Percentiles rank a stretch among this genome's conserved stretches.
Conservation (phyloP, 2,113 vertebrate species). For the Zosterops pallidus region DNA sequence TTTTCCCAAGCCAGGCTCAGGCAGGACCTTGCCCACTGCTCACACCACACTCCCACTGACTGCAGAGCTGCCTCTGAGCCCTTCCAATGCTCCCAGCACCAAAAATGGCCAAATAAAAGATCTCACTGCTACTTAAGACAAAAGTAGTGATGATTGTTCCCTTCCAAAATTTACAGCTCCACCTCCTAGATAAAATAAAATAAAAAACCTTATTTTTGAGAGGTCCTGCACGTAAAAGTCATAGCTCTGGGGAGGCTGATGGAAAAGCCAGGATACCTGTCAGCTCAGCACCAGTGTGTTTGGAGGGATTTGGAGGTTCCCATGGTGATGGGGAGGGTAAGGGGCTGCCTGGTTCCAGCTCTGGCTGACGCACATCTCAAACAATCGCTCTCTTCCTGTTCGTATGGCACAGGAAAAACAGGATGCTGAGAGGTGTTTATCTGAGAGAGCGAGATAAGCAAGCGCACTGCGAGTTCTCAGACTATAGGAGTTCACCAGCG, state of each 20-base stretch:
- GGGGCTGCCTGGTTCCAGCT: constrained; percentile 21
- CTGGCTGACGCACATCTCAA: constrained; percentile 66
- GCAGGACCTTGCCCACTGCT: background rate
- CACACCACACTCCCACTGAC: background rate
- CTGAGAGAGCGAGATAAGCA: constrained; percentile 64
- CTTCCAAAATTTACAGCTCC: background rate
- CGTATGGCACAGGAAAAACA: constrained; percentile 66
- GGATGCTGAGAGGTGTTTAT: constrained; percentile 68
- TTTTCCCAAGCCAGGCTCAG: background rate
- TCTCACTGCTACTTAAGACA: too few species aligned
- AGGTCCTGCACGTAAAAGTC: background rate
- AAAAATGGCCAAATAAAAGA: background rate
- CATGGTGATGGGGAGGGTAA: constrained; percentile 32
- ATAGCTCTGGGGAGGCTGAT: background rate
- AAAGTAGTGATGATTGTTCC: background rate
- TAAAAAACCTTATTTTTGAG: fast-evolving
- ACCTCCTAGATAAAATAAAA: background rate
- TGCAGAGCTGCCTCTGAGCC: background rate
- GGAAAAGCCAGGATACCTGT: constrained; percentile 10
- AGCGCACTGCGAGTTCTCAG: background rate
- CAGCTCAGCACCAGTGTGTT: background rate
- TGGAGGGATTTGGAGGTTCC: constrained; percentile 7
- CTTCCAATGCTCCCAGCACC: background rate
- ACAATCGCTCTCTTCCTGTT: constrained; percentile 71
- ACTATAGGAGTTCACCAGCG: background rate